Evolutionary conservation across 2,888 invertebrate genomes (phyloP).

Genomic region (Sipha maydis): DNA sequence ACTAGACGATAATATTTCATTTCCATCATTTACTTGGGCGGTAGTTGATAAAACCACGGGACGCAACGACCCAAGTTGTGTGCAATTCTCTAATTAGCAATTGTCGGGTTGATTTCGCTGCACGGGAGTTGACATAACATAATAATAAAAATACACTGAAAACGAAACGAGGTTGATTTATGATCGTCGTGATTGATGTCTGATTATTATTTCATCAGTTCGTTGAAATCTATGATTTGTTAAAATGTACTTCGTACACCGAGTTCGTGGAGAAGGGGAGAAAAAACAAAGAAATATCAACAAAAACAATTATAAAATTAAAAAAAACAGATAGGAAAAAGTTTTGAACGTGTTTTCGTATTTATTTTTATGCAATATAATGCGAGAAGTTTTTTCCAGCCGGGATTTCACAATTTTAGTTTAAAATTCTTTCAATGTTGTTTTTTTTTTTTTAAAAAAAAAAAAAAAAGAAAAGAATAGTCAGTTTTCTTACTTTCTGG

Average conservation of each 20-base stretch:
- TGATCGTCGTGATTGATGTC: neutral
- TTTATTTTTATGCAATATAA: neutral
- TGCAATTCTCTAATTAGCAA: neutral
- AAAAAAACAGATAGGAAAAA: neutral
- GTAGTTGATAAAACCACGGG: neutral
- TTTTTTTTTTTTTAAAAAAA: too few species aligned
- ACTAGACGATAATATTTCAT: neutral
- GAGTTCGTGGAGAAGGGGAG: neutral
- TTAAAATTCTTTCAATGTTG: neutral
- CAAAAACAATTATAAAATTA: too few species aligned
- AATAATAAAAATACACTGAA: neutral
- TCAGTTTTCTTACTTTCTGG: neutral
- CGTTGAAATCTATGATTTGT: neutral
- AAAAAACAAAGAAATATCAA: neutral
- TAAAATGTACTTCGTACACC: neutral
- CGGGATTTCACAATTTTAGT: neutral
- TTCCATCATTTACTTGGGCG: neutral
- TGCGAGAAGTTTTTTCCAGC: neutral
- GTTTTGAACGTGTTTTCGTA: neutral
- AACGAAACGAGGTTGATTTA: neutral
- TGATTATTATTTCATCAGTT: constrained; percentile 1
- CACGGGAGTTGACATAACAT: neutral
- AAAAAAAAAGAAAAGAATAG: neutral
- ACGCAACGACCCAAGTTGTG: constrained; percentile 8
- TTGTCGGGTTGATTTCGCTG: neutral